phyloP scores from a whole-genome alignment of 92 coral and sea anemone species.

The Diadumene lineata region DNA sequence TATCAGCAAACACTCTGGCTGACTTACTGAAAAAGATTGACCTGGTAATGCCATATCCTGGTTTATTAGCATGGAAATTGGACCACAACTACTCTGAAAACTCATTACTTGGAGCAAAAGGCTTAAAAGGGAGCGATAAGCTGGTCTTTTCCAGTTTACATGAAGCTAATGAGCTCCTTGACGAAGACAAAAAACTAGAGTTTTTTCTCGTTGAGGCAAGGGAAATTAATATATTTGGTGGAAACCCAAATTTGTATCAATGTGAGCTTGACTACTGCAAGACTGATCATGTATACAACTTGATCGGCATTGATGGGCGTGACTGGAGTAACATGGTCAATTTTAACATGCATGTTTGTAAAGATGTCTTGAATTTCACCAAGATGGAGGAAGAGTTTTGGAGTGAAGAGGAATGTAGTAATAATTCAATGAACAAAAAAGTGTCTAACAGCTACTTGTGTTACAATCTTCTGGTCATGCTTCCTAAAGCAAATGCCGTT shows the following conservation, averaged over 20 bases:
- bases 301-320: constrained; percentile 12
- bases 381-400: neutral
- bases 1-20: constrained; percentile 24
- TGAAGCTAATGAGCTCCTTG: constrained; percentile 22
- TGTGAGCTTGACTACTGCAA: neutral
- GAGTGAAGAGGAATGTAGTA: neutral
- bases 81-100: constrained; percentile 31
- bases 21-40: constrained; percentile 25
- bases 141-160: constrained; percentile 21
- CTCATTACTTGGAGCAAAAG: constrained; percentile 27
- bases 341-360: neutral
- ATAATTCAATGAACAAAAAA: too few relatives aligned
- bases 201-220: constrained; percentile 18
- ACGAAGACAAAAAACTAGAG: constrained; percentile 23
- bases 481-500: neutral
- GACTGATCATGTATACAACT: neutral
- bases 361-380: neutral
- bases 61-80: constrained; percentile 24
- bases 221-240: neutral
- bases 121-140: constrained; percentile 26
- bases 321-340: neutral
- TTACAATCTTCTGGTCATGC: neutral
- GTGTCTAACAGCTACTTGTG: too few relatives aligned
- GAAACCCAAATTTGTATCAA: neutral
- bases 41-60: constrained; percentile 15